phyloP scores from a whole-genome alignment of 92 coral and sea anemone genomes.

The Heliopora coerulea region DNA sequence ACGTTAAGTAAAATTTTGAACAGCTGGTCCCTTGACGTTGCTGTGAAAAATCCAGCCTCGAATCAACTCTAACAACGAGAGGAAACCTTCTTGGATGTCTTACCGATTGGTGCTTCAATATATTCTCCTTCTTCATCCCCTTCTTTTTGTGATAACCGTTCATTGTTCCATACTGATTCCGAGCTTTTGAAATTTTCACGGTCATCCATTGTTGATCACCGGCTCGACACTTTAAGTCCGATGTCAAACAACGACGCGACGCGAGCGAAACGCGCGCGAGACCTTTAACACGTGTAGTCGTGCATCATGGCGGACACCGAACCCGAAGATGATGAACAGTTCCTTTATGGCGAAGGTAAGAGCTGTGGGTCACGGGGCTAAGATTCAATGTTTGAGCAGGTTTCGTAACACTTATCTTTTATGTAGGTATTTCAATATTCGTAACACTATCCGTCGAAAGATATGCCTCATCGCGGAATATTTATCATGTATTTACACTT shows the following conservation, averaged over 20 bases:
- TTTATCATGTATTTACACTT: too few species aligned
- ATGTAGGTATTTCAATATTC: too few species aligned
- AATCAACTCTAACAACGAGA: too few species aligned
- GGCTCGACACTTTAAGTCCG: too few species aligned
- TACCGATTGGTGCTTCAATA: slow-evolving; percentile 93
- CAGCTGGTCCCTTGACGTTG: too few species aligned
- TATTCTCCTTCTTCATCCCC: slow-evolving; percentile 72
- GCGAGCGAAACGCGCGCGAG: slow-evolving; percentile 28
- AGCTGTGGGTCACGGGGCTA: too few species aligned
- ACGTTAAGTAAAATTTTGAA: too few species aligned
- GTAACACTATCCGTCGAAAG: too few species aligned
- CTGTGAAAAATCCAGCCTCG: too few species aligned
- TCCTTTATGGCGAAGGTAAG: slow-evolving; percentile 66
- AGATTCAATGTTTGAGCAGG: too few species aligned
- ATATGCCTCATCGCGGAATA: too few species aligned
- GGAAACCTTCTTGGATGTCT: neutral
- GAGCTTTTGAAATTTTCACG: neutral
- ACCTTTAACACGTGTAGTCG: neutral
- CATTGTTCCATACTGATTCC: slow-evolving; percentile 41
- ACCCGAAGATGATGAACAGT: slow-evolving; percentile 87
- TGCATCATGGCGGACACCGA: slow-evolving; percentile 93
- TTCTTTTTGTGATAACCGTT: slow-evolving; percentile 64
- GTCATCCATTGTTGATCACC: slow-evolving; percentile 47
- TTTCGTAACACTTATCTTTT: too few species aligned
- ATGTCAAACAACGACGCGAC: neutral